These are phyloP conservation scores for Sycophila sp. DNA, from an alignment of 1,140 invertebrate genomes.

Conservation along the genomic window DNA sequence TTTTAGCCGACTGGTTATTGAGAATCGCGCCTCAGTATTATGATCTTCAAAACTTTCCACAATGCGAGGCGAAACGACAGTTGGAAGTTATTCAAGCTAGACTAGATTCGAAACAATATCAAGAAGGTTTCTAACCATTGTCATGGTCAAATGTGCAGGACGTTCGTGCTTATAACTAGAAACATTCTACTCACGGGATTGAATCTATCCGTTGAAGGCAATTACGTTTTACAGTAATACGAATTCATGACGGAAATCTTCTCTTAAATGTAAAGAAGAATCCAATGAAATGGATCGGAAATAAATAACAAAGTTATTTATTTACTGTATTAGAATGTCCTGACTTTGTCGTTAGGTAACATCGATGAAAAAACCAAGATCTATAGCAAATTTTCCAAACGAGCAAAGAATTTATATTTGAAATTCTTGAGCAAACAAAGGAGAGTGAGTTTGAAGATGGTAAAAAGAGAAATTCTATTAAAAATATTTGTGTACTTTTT, in stretches of 20 bases:
- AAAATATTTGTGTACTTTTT: conserved; percentile 6
- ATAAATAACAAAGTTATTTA: conserved; percentile 24
- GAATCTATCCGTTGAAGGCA: background rate
- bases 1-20: conserved; percentile 91
- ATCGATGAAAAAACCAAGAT: conserved; percentile 15
- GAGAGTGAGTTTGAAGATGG: conserved; percentile 13
- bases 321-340: conserved; percentile 24
- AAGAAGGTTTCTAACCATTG: conserved; percentile 80
- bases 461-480: conserved; percentile 15
- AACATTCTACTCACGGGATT: background rate
- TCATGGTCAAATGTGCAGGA: too few relatives aligned
- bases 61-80: conserved; percentile 95
- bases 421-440: conserved; percentile 35
- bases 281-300: conserved; percentile 15
- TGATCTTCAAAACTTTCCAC: conserved; percentile 96
- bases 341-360: conserved; percentile 4
- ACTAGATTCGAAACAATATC: conserved; percentile 87
- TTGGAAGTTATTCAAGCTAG: conserved; percentile 85
- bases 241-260: too few relatives aligned
- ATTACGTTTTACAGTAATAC: background rate
- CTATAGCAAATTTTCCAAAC: conserved; percentile 28
- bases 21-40: conserved; percentile 98
- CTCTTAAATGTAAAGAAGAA: too few relatives aligned
- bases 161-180: background rate
- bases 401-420: conserved; percentile 19